phyloP scores from a whole-genome alignment of 2,797 vertebrate genomes.

The Artibeus lituratus region DNA sequence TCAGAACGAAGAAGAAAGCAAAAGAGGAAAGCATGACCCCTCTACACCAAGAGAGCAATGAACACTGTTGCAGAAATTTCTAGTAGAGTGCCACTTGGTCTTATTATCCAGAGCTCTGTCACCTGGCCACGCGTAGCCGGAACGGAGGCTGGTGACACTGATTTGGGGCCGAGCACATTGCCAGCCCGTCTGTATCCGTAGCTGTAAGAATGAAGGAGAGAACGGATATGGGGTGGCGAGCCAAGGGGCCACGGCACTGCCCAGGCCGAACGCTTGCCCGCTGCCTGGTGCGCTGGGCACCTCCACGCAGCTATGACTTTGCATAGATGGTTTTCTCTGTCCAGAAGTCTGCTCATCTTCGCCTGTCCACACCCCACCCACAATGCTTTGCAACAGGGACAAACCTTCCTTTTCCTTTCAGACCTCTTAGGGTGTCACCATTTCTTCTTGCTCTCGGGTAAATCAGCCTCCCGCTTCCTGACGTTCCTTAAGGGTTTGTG shows the following conservation, averaged over 20 bases:
- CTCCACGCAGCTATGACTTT: neutral
- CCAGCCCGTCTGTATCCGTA: rapidly evolving
- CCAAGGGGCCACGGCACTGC: rapidly evolving
- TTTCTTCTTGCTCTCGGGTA: neutral
- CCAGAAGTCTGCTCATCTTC: neutral
- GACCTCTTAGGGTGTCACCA: neutral
- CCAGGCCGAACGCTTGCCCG: rapidly evolving
- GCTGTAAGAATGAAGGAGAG: neutral
- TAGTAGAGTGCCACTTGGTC: too few species aligned
- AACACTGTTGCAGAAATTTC: neutral
- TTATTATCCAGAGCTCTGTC: neutral
- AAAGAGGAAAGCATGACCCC: neutral
- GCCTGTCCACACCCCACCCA: rapidly evolving
- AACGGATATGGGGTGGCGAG: rapidly evolving
- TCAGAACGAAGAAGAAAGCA: neutral
- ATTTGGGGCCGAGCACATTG: neutral
- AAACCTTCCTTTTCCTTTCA: neutral
- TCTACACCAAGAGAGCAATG: neutral
- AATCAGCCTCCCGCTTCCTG: neutral
- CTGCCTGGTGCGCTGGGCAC: neutral
- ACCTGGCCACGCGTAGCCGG: neutral
- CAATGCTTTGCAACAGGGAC: rapidly evolving
- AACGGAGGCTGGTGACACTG: neutral
- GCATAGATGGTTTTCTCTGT: neutral
- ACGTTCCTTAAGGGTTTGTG: neutral